Evolutionary conservation across 2,888 invertebrate genomes (phyloP).

Genomic region (Trissoscelio sp.): DNA sequence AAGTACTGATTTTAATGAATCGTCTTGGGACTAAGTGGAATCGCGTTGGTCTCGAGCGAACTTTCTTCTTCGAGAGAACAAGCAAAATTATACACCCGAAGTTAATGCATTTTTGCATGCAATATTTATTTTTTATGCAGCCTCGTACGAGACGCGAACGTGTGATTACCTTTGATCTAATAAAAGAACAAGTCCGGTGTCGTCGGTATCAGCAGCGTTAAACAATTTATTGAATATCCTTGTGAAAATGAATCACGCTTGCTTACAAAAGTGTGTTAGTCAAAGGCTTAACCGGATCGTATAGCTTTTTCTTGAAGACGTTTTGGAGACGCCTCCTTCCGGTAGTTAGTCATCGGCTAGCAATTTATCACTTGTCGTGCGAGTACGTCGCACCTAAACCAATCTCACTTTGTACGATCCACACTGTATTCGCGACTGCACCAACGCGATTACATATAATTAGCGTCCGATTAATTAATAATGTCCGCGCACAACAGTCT

Average conservation of each 20-base stretch:
- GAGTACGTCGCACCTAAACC: conserved; percentile 77
- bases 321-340: conserved; percentile 77
- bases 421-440: conserved; percentile 72
- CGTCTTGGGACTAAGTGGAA: conserved; percentile 7
- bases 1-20: conserved; percentile 50
- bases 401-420: conserved; percentile 78
- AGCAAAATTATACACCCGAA: conserved; percentile 18
- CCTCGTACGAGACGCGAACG: not conserved
- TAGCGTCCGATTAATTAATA: conserved; percentile 80
- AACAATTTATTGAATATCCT: conserved; percentile 56
- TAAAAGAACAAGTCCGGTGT: conserved; percentile 1
- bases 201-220: conserved; percentile 9
- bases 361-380: conserved; percentile 80
- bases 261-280: conserved; percentile 59
- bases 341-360: conserved; percentile 80
- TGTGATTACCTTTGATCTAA: conserved; percentile 21
- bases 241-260: conserved; percentile 54
- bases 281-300: conserved; percentile 66
- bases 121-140: conserved; percentile 12
- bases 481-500: conserved; percentile 60
- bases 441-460: conserved; percentile 80
- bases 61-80: conserved; percentile 41
- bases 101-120: conserved; percentile 21
- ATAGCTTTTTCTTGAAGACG: conserved; percentile 72
- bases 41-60: not conserved